Conservation (phyloP, 1,140 invertebrate genomes). For the Drosophila neocordata region DNA sequence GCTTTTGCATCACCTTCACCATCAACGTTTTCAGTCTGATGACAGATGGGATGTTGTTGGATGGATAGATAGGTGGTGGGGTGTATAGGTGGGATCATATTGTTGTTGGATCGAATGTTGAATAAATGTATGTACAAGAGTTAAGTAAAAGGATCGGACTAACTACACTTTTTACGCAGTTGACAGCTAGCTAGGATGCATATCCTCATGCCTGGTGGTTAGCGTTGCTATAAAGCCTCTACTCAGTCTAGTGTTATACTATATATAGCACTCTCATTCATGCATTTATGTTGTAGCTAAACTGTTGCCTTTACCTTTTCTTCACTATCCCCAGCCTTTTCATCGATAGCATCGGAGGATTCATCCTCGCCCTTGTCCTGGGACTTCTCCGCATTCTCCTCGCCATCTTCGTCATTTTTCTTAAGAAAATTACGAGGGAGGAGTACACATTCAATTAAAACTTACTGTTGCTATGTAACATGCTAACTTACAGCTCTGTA, state of each 20-base stretch:
- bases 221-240: conserved; percentile 39
- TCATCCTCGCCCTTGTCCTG: conserved; percentile 37
- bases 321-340: conserved; percentile 48
- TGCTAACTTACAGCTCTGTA: neutral
- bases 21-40: conserved; percentile 60
- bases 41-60: conserved; percentile 1
- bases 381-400: conserved; percentile 45
- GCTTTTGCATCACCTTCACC: conserved; percentile 44
- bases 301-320: conserved; percentile 57
- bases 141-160: conserved; percentile 28
- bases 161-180: conserved; percentile 6
- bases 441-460: conserved; percentile 19
- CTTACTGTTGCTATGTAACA: conserved; percentile 1
- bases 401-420: conserved; percentile 45
- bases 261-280: conserved; percentile 19
- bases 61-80: conserved; percentile 11
- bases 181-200: neutral
- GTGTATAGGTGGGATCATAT: conserved; percentile 25
- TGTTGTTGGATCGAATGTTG: neutral
- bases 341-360: neutral
- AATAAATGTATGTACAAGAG: conserved; percentile 55
- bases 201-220: conserved; percentile 43
- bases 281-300: conserved; percentile 22
- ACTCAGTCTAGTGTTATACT: conserved; percentile 38
- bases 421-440: conserved; percentile 38